Evolutionary conservation across 1,140 invertebrate genomes (phyloP), one percentile per base, ranked within the genome.

Genomic region (Acromyrmex heyeri): DNA sequence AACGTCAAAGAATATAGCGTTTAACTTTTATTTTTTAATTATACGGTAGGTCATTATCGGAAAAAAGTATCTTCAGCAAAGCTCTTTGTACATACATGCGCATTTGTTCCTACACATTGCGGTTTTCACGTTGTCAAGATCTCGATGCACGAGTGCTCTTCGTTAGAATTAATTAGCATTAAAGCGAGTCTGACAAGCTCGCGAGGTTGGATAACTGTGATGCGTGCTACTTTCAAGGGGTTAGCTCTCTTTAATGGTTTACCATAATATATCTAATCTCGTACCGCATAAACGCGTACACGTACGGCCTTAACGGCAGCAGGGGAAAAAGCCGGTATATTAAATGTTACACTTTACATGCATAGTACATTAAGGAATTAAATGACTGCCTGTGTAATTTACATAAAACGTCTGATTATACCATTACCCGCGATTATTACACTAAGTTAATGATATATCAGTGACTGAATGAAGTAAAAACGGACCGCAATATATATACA

Each of bases 161-260:
- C 81, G 82, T 87, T 87, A 67, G 85, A 76, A 91, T 91, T 91
- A 91, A 91, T 91, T 91, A 91, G 76, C 79, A 76, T 76, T 91
- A 85, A 89, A 90, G 85, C 73, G 67, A 67, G 76, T 65, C 73
- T 77, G 73, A 72, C 83, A 73, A 34, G 79, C 69, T 73, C 59
- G 57, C 69, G 55, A 83, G 69, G 18, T 75, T 34, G 69, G 34
- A 82, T 82, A 82, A 82, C 38, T 82, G n/a, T 44, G 69, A 83
- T 83, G 69, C 79, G 79, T 83, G 18, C 79, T 75, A 83, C 69
- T 83, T 83, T 83, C 69, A 75, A 62, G 69, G 69, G 44, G 38
- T 48, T 83, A 73, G 14, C 44, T 83, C 57, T 83, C 57, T 83
- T 83, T 82, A 73, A 73, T 61, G 53, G 34, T 82, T 73, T 75